Percentiles rank a stretch among this genome's conserved stretches.
These are phyloP conservation scores for Mermis nigrescens DNA, from an alignment of 2,888 invertebrate genomes.

Conservation along the genomic window DNA sequence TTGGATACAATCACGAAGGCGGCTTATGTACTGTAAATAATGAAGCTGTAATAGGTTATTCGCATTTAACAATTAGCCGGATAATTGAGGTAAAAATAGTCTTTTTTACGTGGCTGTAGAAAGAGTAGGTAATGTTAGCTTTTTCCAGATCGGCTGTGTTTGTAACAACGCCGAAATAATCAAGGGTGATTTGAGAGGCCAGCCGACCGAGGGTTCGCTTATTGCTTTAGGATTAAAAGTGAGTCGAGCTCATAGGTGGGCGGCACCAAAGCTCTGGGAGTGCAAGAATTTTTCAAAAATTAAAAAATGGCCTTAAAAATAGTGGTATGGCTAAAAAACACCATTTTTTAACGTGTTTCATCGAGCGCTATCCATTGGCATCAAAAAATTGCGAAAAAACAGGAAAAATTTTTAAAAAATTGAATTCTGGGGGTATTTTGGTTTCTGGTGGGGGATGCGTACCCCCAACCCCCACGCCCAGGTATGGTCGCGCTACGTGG, in stretches of 20 bases:
- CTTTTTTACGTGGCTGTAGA: slow-evolving; percentile 2
- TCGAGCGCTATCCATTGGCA: too few relatives aligned
- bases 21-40: slow-evolving; percentile 43
- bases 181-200: slow-evolving; percentile 58
- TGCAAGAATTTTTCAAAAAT: too few relatives aligned
- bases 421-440: too few relatives aligned
- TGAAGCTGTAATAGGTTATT: slow-evolving; percentile 22
- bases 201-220: slow-evolving; percentile 92
- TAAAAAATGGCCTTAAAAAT: too few relatives aligned
- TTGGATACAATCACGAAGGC: slow-evolving; percentile 71
- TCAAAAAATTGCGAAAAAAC: too few relatives aligned
- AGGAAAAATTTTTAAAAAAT: too few relatives aligned
- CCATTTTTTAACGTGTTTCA: too few relatives aligned
- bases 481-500: too few relatives aligned
- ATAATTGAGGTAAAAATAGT: slow-evolving; percentile 61
- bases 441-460: too few relatives aligned
- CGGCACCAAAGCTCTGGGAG: too few relatives aligned
- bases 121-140: slow-evolving; percentile 4
- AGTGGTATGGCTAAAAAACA: too few relatives aligned
- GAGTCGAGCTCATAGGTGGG: neutral
- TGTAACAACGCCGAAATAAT: slow-evolving; percentile 87
- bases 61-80: slow-evolving; percentile 38
- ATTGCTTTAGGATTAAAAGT: slow-evolving; percentile 48
- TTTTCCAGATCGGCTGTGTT: slow-evolving; percentile 48
- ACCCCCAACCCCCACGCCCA: too few relatives aligned